phyloP scores from a whole-genome alignment of 2,113 vertebrate genomes.

The Megalops atlanticus region DNA sequence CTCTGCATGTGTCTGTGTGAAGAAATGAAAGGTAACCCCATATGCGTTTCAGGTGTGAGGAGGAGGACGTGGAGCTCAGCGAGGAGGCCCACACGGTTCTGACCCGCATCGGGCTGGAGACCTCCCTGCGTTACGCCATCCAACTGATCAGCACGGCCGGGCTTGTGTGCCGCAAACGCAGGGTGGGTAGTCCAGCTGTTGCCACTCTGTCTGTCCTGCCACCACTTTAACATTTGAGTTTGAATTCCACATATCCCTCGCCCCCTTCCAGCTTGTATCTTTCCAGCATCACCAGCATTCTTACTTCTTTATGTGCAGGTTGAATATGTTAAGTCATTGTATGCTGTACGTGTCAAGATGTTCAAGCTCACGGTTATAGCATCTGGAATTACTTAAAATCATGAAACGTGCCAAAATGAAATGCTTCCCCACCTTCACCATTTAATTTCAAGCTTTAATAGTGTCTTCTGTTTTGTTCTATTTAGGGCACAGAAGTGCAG shows the following conservation, averaged over 20 bases:
- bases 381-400: no score
- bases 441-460: not conserved
- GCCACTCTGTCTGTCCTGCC: not conserved
- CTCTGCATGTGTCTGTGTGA: not conserved
- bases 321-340: no score
- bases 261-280: no score
- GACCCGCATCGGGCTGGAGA: slow-evolving; percentile 87
- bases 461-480: not conserved
- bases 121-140: slow-evolving; percentile 87
- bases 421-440: no score
- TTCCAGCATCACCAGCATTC: no score
- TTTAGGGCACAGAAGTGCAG: slow-evolving; percentile 87
- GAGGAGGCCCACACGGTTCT: slow-evolving; percentile 87
- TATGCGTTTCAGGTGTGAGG: slow-evolving; percentile 76
- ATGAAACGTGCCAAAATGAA: no score
- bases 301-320: no score
- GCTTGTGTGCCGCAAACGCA: slow-evolving; percentile 87
- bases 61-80: slow-evolving; percentile 89
- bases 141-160: slow-evolving; percentile 90
- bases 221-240: no score
- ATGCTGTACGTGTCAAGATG: no score
- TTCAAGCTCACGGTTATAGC: no score
- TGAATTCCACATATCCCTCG: no score
- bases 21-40: not conserved
- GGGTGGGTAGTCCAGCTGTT: slow-evolving; percentile 57